phyloP scores from a whole-genome alignment of 2,113 vertebrate genomes.

The Acinonyx jubatus region DNA sequence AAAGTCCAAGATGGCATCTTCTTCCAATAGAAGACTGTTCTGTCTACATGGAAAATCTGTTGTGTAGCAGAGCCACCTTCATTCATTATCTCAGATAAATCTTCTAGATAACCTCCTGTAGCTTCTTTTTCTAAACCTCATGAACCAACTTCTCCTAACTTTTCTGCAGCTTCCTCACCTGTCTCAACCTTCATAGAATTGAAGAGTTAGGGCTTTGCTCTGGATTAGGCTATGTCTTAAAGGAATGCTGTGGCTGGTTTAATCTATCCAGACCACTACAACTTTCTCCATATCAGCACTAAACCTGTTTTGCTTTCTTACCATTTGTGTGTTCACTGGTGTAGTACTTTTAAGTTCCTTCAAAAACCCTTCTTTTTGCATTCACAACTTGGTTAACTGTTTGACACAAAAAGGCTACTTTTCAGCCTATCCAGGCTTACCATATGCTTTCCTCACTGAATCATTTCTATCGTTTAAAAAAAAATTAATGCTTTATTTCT shows the following conservation, averaged over 20 bases:
- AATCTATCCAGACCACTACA: neutral
- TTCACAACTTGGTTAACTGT: neutral
- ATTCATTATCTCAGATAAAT: neutral
- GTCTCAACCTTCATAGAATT: neutral
- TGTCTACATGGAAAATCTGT: neutral
- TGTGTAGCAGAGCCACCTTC: neutral
- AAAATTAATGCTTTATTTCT: no score
- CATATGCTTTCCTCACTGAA: neutral
- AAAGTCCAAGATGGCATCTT: neutral
- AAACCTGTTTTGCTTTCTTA: neutral
- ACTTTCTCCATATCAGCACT: neutral
- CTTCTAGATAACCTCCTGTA: neutral
- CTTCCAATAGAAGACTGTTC: neutral
- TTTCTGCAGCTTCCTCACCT: neutral
- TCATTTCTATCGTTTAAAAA: no score
- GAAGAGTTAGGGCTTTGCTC: neutral
- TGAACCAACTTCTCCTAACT: neutral
- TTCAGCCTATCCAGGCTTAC: neutral
- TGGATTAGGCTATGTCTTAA: neutral
- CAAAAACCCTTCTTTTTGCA: neutral
- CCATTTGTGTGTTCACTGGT: neutral
- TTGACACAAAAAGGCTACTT: neutral
- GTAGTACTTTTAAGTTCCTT: neutral
- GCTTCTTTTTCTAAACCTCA: neutral
- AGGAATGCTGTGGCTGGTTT: neutral